phyloP scores from a whole-genome alignment of 2,797 vertebrate species.

The Malacoraja senta region DNA sequence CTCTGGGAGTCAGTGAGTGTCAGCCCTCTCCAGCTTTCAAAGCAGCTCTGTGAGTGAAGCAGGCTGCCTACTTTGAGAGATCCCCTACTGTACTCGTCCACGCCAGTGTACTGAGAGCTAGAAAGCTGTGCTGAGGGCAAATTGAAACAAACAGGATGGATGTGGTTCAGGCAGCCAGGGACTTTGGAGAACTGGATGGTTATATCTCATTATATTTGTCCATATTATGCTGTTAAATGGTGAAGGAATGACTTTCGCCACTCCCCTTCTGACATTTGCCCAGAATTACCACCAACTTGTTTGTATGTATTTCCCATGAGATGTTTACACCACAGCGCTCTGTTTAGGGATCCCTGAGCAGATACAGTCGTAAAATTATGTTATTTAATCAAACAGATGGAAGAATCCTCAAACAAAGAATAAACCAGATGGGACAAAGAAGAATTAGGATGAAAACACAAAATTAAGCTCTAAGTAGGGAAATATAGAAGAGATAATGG shows the following conservation, averaged over 20 bases:
- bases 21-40: too few species aligned
- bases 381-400: neutral
- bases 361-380: neutral
- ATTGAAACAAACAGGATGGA: too few species aligned
- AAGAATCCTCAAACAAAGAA: neutral
- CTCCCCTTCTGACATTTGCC: neutral
- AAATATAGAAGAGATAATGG: neutral
- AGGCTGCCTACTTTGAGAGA: too few species aligned
- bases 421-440: neutral
- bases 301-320: neutral
- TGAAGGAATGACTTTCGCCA: neutral
- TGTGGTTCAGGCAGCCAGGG: too few species aligned
- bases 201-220: neutral
- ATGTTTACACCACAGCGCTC: neutral
- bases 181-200: neutral
- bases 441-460: neutral
- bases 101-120: too few species aligned
- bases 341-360: neutral
- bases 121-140: too few species aligned
- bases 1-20: too few species aligned
- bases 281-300: too few species aligned
- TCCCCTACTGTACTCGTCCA: too few species aligned
- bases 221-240: neutral
- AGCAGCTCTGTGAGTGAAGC: too few species aligned
- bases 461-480: neutral